Evolutionary conservation across 2,797 vertebrate species (phyloP).

Genomic region (Macroramphosus scolopax): DNA sequence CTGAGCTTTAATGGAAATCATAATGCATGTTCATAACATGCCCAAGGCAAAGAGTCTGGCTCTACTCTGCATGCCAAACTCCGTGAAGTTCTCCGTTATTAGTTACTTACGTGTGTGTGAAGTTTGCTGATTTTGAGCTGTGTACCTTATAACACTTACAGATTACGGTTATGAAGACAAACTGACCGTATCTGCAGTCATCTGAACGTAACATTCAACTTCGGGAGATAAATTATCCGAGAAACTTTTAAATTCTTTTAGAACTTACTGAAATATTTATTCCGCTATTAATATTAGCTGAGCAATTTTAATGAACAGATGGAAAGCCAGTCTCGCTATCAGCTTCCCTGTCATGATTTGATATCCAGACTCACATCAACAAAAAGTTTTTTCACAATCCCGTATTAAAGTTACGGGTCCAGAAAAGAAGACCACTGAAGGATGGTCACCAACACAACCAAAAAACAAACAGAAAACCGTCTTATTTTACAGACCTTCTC

Average conservation of each 20-base stretch:
- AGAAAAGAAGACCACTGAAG: conserved; percentile 36
- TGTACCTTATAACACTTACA: not conserved
- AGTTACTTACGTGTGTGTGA: conserved; percentile 15
- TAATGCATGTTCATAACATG: conserved; percentile 74
- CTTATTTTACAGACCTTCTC: conserved; percentile 19
- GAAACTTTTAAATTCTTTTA: no score
- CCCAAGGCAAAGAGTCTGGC: conserved; percentile 46
- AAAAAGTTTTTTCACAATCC: no score
- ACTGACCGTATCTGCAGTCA: no score
- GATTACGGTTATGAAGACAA: no score
- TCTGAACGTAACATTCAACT: not conserved
- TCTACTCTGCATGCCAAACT: conserved; percentile 39
- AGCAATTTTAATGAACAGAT: conserved; percentile 55
- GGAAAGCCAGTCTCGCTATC: conserved; percentile 13
- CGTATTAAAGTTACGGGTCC: conserved; percentile 27
- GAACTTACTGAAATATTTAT: no score
- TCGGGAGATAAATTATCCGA: not conserved
- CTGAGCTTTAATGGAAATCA: conserved; percentile 77
- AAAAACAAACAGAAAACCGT: conserved; percentile 40
- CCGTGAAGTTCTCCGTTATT: conserved; percentile 17
- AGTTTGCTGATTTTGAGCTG: conserved; percentile 10
- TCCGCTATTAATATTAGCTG: conserved; percentile 38
- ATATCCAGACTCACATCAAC: conserved; percentile 44
- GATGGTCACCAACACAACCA: conserved; percentile 36
- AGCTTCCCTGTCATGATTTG: conserved; percentile 22